Conservation (phyloP, 2,113 vertebrate genomes). For the Thinocorus orbignyianus region DNA sequence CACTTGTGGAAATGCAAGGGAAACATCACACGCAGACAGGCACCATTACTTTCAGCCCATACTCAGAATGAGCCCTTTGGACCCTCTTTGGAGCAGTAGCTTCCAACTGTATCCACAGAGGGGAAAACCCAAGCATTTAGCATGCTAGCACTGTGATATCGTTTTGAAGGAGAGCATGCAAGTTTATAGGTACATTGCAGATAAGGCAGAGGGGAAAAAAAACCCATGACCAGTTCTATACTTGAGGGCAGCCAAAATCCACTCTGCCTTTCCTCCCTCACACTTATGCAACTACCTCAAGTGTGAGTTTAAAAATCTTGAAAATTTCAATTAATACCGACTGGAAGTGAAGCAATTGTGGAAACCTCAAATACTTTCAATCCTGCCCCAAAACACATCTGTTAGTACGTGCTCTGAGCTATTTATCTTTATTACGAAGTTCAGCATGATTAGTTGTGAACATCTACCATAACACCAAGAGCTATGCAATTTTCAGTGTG, state of each 20-base stretch:
- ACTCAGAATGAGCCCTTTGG: background rate
- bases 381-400: background rate
- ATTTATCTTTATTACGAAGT: background rate
- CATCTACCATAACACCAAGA: background rate
- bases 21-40: background rate
- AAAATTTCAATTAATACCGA: background rate
- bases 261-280: accelerated
- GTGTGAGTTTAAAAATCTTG: background rate
- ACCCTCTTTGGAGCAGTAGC: background rate
- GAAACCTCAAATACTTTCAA: background rate
- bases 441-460: background rate
- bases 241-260: background rate
- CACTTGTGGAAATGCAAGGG: background rate
- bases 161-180: background rate
- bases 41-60: background rate
- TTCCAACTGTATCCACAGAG: background rate
- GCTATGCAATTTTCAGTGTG: background rate
- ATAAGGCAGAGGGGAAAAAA: background rate
- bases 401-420: background rate
- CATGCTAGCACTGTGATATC: background rate
- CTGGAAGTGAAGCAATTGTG: background rate
- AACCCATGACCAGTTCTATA: background rate
- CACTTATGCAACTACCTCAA: background rate
- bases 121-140: background rate
- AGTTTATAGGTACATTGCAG: background rate